Base-by-base conservation (phyloP, 2,113 vertebrate species). In the Dolichotis patagonum region DNA sequence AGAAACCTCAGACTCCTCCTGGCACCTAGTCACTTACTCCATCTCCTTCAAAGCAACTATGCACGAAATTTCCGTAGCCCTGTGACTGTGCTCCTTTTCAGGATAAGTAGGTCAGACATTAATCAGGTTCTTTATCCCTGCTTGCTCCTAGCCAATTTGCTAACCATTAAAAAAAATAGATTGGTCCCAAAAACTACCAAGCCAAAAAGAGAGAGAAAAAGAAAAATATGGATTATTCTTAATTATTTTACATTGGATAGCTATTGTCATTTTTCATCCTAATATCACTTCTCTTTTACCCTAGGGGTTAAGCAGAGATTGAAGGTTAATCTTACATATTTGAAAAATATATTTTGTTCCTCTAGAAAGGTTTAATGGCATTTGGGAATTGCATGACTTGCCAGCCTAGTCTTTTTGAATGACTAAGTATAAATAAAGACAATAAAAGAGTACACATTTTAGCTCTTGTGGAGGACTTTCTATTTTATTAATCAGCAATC, bases 51-150 rank as follows among this genome's bases (percentile, higher is more conserved):
- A 93, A 71, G 26, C 26, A 49, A 22, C 49, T 77, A 1, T 41
- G 26, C 24, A 58, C 20, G 52, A 62, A 60, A 41, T 52, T 86
- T 67, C 54, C 46, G 56, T 52, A 30, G 17, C 54, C 71, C 43
- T 58, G 10, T n/a, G 73, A 46, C 38, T 91, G 65, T 77, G 52
- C 49, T 87, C 9, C 41, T 91, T 87, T 81, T 62, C 81, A 46
- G 5, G 81, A 20, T 88, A 96, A 89, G 17, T 88, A 94, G 78
- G 78, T 92, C 91, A 96, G 67, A 17, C 12, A 46, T 63, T 38
- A 32, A 11, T 93, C 26, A 35, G 17, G 4, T 26, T 56, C 52
- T 93, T 77, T 63, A 88, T 35, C 7, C 7, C 38, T 43, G 7
- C 4, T 71, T 24, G 46, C 41, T 69, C 12, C 43, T 10, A 85